phyloP scores from a whole-genome alignment of 37 sponge, comb jelly and placozoan genomes.

The Ephydatia muelleri region DNA sequence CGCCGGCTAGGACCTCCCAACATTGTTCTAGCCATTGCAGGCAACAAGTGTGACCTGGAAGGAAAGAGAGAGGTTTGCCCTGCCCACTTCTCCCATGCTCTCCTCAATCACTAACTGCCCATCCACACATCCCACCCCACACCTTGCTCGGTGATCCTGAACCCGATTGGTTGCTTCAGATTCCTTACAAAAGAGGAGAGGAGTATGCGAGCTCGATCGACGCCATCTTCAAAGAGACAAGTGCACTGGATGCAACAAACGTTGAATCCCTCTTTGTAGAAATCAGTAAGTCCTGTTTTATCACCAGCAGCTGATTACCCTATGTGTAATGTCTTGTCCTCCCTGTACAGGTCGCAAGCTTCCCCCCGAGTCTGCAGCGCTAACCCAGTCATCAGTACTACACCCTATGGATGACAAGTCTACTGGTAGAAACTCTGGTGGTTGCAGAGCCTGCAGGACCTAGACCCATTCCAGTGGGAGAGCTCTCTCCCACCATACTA shows the following conservation, averaged over 20 bases:
- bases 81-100: not conserved
- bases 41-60: slow-evolving; percentile 87
- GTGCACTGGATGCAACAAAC: slow-evolving; percentile 77
- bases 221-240: slow-evolving; percentile 85
- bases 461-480: not conserved
- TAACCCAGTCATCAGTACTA: not conserved
- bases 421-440: not conserved
- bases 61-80: slow-evolving; percentile 73
- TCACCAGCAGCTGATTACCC: not conserved
- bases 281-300: slow-evolving; percentile 67
- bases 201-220: slow-evolving; percentile 54
- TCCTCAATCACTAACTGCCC: not conserved
- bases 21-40: slow-evolving; percentile 89
- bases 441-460: not conserved
- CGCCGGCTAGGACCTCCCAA: slow-evolving; percentile 78
- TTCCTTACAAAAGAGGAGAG: slow-evolving; percentile 52
- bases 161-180: slow-evolving; percentile 17
- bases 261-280: slow-evolving; percentile 78
- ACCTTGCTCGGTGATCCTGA: too few relatives aligned
- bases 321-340: not conserved
- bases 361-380: not conserved
- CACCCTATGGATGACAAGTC: not conserved
- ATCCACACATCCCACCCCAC: too few relatives aligned
- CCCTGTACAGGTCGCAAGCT: slow-evolving; percentile 31
- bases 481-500: too few relatives aligned